A percentile compares a stretch with the other conserved stretches of the same genome.
phyloP scores from a whole-genome alignment of 2,888 invertebrate species.

The Drosophila kambysellisi region DNA sequence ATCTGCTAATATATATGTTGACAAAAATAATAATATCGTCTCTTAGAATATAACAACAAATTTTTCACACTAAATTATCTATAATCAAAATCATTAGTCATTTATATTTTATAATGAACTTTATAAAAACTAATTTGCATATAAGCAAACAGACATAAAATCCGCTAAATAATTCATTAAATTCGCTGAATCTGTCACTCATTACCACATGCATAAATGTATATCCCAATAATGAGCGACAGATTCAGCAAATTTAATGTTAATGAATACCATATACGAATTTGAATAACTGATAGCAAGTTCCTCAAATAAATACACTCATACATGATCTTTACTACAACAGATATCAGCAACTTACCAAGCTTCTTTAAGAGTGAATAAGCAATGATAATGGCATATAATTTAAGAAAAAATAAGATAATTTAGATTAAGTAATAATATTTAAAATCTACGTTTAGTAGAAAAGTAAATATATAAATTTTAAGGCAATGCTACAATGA shows the following conservation, averaged over 20 bases:
- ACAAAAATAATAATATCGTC: neutral
- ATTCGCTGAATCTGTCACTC: neutral
- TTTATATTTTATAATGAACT: neutral
- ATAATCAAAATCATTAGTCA: neutral
- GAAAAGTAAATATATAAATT: conserved; percentile 8
- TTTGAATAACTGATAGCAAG: neutral
- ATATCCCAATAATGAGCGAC: neutral
- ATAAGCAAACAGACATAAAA: neutral
- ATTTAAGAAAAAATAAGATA: conserved; percentile 14
- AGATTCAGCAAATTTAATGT: neutral
- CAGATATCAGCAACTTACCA: conserved; percentile 21
- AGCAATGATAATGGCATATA: conserved; percentile 3
- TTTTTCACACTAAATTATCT: neutral
- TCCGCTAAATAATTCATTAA: neutral
- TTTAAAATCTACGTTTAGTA: neutral
- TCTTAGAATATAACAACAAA: neutral
- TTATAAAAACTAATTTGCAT: conserved; percentile 9
- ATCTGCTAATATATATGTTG: neutral
- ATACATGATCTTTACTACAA: neutral
- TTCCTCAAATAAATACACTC: neutral
- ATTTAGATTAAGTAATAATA: conserved; percentile 28
- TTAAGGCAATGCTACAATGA: conserved; percentile 41
- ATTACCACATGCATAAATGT: neutral
- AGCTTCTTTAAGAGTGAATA: conserved; percentile 3
- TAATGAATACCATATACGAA: neutral